Evolutionary conservation across 1,140 invertebrate species (phyloP), one percentile per base, ranked within the genome.

Genomic region (Heliconius melpomene): DNA sequence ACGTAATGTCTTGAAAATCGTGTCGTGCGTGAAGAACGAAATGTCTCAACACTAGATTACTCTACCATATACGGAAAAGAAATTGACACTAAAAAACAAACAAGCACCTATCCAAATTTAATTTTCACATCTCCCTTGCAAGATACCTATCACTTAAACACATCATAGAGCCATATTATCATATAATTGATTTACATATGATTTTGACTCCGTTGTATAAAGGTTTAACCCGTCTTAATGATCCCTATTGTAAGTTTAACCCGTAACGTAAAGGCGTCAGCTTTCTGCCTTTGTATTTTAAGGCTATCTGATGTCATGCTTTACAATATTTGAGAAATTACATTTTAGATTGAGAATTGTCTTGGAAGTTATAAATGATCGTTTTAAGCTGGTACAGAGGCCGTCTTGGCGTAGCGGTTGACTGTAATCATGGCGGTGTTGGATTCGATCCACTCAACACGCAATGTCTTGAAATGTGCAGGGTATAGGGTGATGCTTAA

Each of bases 171-270:
- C 13, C 23, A 29, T 66, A 66, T 66, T 66, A 66, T n/a, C 23
- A 66, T 66, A 29, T 66, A 66, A 66, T 66, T 66, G 60, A 66
- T 66, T 66, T 66, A 66, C 60, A 66, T 66, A 66, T 66, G 60
- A 16, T 66, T 66, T 66, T 29, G 60, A 23, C 23, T 23, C 60
- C 26, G 26, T 16, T 29, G 26, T 66, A 66, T 29, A 3, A 29
- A 66, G 26, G 60, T 66, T 29, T 66, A 66, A 66, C 60, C 26
- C 23, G 60, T 66, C 60, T 66, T 66, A 66, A 66, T 66, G 60
- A 66, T 66, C 23, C n/a, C 60, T 29, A 66, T 66, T 66, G 60
- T 66, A n/a, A n/a, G 60, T 66, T 29, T 66, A 66, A 66, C 60
- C 26, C 23, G 60, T 66, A 16, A 66, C 9, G 23, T 26, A 13